These are phyloP conservation scores for Meteorus colon DNA, from an alignment of 2,888 invertebrate species.

Conservation along the genomic window DNA sequence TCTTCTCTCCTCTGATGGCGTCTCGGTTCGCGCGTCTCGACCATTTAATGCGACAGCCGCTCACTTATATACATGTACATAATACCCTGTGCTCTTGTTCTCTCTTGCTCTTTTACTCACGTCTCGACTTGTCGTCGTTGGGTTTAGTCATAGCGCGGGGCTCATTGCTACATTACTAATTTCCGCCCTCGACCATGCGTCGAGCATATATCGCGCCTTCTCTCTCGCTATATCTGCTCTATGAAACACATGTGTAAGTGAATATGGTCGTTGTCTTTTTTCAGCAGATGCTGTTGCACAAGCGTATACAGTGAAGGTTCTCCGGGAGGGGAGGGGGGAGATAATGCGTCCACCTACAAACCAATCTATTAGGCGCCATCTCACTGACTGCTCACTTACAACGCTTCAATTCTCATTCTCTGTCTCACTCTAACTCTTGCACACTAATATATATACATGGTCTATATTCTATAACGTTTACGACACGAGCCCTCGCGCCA, in stretches of 20 bases:
- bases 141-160: constrained; percentile 61
- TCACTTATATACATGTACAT: constrained; percentile 10
- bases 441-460: not conserved
- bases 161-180: constrained; percentile 72
- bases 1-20: constrained; percentile 31
- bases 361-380: constrained; percentile 74
- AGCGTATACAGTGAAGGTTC: not conserved
- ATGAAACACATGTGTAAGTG: constrained; percentile 12
- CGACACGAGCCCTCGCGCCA: constrained; percentile 29
- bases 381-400: constrained; percentile 73
- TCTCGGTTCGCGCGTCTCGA: constrained; percentile 28
- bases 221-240: constrained; percentile 21
- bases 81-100: not conserved
- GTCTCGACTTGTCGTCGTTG: constrained; percentile 28
- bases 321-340: constrained; percentile 54
- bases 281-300: constrained; percentile 22
- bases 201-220: constrained; percentile 45
- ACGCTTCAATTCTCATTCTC: constrained; percentile 52
- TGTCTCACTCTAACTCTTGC: constrained; percentile 45
- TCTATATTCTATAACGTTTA: not conserved
- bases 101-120: not conserved
- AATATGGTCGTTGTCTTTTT: not conserved
- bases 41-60: constrained; percentile 12
- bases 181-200: constrained; percentile 64
- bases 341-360: constrained; percentile 73